Evolutionary conservation across 1,140 invertebrate species (phyloP).

Genomic region (Andricus grossulariae): DNA sequence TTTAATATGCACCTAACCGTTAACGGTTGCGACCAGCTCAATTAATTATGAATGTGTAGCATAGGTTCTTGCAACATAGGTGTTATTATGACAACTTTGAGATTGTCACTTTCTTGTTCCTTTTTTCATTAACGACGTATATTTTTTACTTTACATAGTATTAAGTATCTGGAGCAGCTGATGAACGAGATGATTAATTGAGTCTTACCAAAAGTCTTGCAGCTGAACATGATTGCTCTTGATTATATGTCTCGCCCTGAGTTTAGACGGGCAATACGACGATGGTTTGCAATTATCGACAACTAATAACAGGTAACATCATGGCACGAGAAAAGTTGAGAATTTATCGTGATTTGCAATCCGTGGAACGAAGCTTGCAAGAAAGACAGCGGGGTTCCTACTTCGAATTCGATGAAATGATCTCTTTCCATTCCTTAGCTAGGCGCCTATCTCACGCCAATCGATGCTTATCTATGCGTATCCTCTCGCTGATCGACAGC

Average conservation of each 20-base stretch:
- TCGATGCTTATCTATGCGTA: not conserved
- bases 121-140: too few relatives aligned
- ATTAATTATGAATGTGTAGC: too few relatives aligned
- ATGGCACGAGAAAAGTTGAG: conserved; percentile 36
- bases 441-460: not conserved
- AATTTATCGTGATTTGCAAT: conserved; percentile 52
- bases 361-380: conserved; percentile 1
- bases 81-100: too few relatives aligned
- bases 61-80: too few relatives aligned
- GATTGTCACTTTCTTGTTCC: too few relatives aligned
- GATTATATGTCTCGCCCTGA: conserved; percentile 9
- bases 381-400: not conserved
- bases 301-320: conserved; percentile 42
- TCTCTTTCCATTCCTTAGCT: not conserved
- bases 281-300: conserved; percentile 43
- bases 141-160: conserved; percentile 30
- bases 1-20: too few relatives aligned
- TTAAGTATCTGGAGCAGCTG: not conserved
- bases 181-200: conserved; percentile 7
- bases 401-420: not conserved
- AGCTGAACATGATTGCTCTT: not conserved
- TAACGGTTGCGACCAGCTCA: too few relatives aligned
- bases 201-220: conserved; percentile 24
- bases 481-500: not conserved
- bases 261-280: conserved; percentile 10